Conservation (phyloP, 2,797 vertebrate species). For the Scleropages formosus region DNA sequence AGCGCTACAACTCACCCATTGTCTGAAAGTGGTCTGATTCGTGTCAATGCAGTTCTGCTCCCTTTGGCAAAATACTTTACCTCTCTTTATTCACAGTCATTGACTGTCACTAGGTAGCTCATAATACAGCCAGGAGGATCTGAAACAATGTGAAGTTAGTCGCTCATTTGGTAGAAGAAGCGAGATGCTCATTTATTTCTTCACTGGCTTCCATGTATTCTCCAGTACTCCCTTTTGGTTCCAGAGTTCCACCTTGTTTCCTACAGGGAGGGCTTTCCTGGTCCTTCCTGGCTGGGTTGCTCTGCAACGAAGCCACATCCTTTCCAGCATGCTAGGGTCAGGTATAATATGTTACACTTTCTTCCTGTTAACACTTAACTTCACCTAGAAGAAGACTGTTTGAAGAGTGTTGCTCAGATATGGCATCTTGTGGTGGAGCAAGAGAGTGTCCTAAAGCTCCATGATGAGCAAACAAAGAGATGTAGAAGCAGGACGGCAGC, state of each 20-base stretch:
- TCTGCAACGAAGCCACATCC: background rate
- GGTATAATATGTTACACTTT: background rate
- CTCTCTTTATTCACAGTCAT: slow-evolving; percentile 12
- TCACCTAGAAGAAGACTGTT: background rate
- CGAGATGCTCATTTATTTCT: background rate
- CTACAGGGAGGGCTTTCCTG: slow-evolving; percentile 7
- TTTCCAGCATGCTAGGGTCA: background rate
- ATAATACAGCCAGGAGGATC: slow-evolving; percentile 7
- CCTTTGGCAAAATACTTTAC: background rate
- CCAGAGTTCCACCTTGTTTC: background rate
- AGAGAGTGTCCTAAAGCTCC: too few species aligned
- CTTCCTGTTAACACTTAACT: slow-evolving; percentile 2
- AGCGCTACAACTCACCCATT: slow-evolving; percentile 14
- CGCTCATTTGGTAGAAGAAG: background rate
- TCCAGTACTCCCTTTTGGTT: background rate
- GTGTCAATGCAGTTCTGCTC: background rate
- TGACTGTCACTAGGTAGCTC: background rate
- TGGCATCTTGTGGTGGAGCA: background rate
- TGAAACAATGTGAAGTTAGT: slow-evolving; percentile 11
- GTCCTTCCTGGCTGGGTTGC: background rate
- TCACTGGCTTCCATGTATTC: background rate
- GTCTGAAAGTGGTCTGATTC: slow-evolving; percentile 6
- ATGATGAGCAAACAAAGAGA: background rate
- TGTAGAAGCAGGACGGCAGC: background rate
- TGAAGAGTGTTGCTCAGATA: background rate